Percentiles rank a stretch among this genome's conserved stretches.
Conservation (phyloP, 2,797 vertebrate genomes). For the Poecilia velifera region DNA sequence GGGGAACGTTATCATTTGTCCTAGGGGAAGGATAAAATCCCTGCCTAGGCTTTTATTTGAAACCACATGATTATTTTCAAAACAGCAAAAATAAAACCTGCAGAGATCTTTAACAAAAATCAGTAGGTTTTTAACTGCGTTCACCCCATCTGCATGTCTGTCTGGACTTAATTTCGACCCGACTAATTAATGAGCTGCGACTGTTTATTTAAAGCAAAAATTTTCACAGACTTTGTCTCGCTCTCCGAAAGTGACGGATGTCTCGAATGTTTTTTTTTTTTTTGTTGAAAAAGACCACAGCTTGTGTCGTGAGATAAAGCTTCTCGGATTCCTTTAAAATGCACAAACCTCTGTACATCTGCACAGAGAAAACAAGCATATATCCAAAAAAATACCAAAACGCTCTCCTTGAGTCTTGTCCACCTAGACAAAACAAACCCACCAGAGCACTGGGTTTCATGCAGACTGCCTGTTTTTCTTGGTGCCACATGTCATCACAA, state of each 20-base stretch:
- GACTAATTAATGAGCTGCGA: neutral
- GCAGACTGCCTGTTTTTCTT: constrained; percentile 52
- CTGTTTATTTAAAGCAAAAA: constrained; percentile 5
- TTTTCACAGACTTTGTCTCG: neutral
- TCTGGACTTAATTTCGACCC: neutral
- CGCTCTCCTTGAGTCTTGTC: constrained; percentile 38
- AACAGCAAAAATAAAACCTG: neutral
- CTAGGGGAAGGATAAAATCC: neutral
- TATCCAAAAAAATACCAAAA: constrained; percentile 35
- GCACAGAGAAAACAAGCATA: constrained; percentile 36
- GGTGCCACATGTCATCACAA: constrained; percentile 70
- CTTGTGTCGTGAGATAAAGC: constrained; percentile 1
- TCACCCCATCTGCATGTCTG: neutral
- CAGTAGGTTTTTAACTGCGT: neutral
- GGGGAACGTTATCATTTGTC: neutral
- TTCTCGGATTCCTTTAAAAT: constrained; percentile 11
- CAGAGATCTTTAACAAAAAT: constrained; percentile 4
- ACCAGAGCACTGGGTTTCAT: constrained; percentile 18
- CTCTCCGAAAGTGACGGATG: neutral
- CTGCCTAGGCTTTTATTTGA: neutral
- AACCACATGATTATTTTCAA: neutral
- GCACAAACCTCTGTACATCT: constrained; percentile 8
- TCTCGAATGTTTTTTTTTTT: neutral
- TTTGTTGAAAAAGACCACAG: neutral
- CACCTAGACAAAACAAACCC: constrained; percentile 69